Evolutionary conservation across 2,113 vertebrate genomes (phyloP).

Genomic region (Phylloscopus trochiloides): DNA sequence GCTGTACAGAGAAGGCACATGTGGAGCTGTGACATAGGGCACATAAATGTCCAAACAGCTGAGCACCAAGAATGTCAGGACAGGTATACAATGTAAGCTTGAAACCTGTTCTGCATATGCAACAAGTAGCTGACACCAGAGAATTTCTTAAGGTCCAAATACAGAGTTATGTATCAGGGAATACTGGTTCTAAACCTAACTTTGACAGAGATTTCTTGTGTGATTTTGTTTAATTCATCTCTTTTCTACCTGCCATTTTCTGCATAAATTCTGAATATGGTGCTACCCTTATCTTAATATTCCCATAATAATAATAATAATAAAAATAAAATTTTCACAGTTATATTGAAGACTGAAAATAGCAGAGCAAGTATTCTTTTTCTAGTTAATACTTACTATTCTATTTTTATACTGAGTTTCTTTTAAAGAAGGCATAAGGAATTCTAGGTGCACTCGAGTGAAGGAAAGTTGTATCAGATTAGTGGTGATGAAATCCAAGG

Average conservation of each 20-base stretch:
- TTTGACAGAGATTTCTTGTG: neutral
- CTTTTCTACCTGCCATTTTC: neutral
- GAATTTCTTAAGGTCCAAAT: neutral
- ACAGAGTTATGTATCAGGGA: neutral
- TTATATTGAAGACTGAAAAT: neutral
- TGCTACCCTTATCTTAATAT: neutral
- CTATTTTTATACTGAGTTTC: neutral
- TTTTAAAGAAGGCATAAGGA: neutral
- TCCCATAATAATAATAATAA: neutral
- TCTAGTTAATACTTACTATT: neutral
- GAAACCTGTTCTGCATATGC: neutral
- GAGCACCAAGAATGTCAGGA: neutral
- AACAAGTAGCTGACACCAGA: neutral
- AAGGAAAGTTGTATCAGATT: rapidly evolving
- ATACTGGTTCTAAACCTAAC: neutral
- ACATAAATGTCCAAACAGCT: neutral
- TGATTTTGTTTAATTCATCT: rapidly evolving
- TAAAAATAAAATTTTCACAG: neutral
- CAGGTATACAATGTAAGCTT: neutral
- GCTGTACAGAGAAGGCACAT: neutral
- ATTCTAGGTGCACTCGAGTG: rapidly evolving
- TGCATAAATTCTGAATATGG: neutral
- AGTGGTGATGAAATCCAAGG: neutral
- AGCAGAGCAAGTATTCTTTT: neutral
- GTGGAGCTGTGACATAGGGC: neutral